These are phyloP conservation scores for Heterocephalus glaber DNA, from an alignment of 2,113 vertebrate genomes.

Conservation along the genomic window DNA sequence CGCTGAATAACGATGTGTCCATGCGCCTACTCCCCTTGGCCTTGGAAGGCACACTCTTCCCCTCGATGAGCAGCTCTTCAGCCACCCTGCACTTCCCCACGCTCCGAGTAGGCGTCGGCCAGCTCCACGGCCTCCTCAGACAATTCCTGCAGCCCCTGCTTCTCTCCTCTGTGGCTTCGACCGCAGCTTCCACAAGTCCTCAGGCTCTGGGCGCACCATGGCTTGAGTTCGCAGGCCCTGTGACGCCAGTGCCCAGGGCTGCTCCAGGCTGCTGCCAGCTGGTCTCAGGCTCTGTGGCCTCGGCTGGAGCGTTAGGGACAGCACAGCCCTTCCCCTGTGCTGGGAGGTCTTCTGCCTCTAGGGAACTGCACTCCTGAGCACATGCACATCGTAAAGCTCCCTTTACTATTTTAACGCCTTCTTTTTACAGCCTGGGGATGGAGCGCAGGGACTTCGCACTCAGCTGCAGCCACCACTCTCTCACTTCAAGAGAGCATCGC, in stretches of 20 bases:
- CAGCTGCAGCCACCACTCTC: neutral
- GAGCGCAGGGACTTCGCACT: neutral
- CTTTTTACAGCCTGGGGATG: neutral
- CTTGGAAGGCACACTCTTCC: neutral
- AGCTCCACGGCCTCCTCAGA: neutral
- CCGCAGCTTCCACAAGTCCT: neutral
- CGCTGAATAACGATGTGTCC: neutral
- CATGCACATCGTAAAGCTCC: neutral
- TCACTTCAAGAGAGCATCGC: neutral
- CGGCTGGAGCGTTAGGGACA: no score
- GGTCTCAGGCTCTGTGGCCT: neutral
- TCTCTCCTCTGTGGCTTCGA: neutral
- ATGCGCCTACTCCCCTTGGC: neutral
- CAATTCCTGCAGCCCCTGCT: neutral
- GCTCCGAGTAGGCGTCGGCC: neutral
- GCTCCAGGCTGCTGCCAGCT: neutral
- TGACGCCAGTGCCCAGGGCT: neutral
- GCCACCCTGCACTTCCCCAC: neutral
- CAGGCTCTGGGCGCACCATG: neutral
- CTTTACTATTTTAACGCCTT: neutral
- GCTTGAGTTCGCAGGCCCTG: neutral
- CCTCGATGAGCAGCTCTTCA: neutral
- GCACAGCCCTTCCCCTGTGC: neutral
- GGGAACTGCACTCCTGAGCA: neutral
- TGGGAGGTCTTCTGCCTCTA: neutral